These are phyloP conservation scores for Cerceris ruficornis DNA, from an alignment of 2,888 invertebrate species.

Conservation along the genomic window DNA sequence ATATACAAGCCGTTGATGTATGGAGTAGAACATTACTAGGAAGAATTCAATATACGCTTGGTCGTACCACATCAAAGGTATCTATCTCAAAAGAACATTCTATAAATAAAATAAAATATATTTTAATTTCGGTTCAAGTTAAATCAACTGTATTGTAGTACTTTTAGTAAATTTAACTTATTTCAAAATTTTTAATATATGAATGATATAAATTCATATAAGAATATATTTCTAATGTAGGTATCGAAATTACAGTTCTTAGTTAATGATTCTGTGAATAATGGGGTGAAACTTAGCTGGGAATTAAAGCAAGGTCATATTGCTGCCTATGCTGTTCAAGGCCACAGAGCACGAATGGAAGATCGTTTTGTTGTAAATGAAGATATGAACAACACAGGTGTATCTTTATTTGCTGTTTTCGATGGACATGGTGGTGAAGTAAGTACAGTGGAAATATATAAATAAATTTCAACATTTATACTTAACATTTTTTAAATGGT, in stretches of 20 bases:
- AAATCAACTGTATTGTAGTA: too few relatives aligned
- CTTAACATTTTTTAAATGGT: too few relatives aligned
- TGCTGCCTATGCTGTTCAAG: constrained; percentile 95
- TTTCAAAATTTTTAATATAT: neutral
- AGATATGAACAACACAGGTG: constrained; percentile 92
- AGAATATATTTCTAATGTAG: constrained; percentile 48
- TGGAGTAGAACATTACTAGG: constrained; percentile 91
- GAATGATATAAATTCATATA: constrained; percentile 1
- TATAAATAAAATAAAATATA: neutral
- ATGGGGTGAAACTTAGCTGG: constrained; percentile 86
- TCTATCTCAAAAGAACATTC: neutral
- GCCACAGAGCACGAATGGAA: constrained; percentile 95
- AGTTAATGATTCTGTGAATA: constrained; percentile 73
- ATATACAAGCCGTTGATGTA: constrained; percentile 91
- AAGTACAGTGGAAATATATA: constrained; percentile 35
- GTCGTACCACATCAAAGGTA: constrained; percentile 84
- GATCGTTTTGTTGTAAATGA: constrained; percentile 95
- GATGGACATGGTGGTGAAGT: constrained; percentile 97
- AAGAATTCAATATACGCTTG: constrained; percentile 87
- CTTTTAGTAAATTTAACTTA: too few relatives aligned
- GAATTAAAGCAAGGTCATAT: constrained; percentile 89
- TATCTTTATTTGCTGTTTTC: constrained; percentile 95
- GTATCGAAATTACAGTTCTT: constrained; percentile 77
- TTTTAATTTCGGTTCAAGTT: neutral
- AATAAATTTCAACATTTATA: too few relatives aligned